Evolutionary conservation across 2,888 invertebrate species (phyloP), one percentile per base, ranked within the genome.

Genomic region (Galerucella calmariensis): DNA sequence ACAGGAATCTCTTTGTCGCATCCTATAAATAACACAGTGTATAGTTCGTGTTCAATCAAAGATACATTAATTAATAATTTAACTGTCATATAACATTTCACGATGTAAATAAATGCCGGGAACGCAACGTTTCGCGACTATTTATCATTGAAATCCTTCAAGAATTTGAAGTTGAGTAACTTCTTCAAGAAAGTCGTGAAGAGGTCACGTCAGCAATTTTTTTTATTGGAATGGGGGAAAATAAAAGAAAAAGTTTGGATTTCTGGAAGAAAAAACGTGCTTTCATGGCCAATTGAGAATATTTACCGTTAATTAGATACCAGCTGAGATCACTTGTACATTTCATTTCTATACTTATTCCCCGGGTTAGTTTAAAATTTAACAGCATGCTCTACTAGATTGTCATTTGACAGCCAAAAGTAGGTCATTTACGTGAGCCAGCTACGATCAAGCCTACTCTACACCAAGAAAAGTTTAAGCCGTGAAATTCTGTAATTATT

Each of bases 21-120:
- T 20, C 20, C 20, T 20, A 20, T 20, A 20, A 20, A 20, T 20
- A 20, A 20, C 20, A 20, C 20, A 20, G 20, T 20, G 20, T 62
- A 27, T 63, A 51, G 69, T 41, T 46, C 62, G 11, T 35, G 48
- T 56, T 69, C 41, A 69, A 63, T 62, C 51, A 69, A 69, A 58
- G 53, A 66, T 44, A 27, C 53, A 27, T 11, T 9, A 58, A 66
- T 66, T 27, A 71, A 66, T 71, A 58, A 66, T 20, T 24, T 65
- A 11, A 16, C 2, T 65, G 44, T 16, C 53, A 14, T 41, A 27
- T 16, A 35, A 27, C 62, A n/a, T 35, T 20, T 70, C 20, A n/a
- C 2, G n/a, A 58, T 10, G 14, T 11, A 59, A 59, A 59, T 27
- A 59, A 59, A 59, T 59, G 20, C 59, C 24, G 24, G 0, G 27